These are phyloP conservation scores for Vulpes vulpes DNA, from an alignment of 2,113 vertebrate genomes.

Conservation along the genomic window DNA sequence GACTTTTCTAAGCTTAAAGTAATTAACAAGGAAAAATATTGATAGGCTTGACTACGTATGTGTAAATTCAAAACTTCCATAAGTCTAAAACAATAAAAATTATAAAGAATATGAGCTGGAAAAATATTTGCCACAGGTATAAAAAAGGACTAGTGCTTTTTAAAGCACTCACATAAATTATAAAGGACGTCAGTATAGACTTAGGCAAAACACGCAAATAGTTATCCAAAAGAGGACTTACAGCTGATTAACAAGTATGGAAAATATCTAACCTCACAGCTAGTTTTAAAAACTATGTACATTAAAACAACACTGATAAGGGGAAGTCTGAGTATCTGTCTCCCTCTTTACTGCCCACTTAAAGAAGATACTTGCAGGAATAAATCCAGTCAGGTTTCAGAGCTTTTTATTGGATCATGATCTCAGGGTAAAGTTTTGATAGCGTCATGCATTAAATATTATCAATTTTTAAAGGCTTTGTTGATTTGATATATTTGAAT, in stretches of 20 bases:
- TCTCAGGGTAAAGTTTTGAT: conserved; percentile 31
- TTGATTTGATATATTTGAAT: conserved; percentile 31
- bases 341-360: neutral
- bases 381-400: conserved; percentile 8
- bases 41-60: conserved; percentile 49
- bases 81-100: conserved; percentile 40
- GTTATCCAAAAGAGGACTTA: conserved; percentile 27
- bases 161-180: conserved; percentile 31
- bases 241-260: conserved; percentile 14
- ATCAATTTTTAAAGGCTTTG: conserved; percentile 28
- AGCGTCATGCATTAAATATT: conserved; percentile 14
- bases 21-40: conserved; percentile 55
- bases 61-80: conserved; percentile 48
- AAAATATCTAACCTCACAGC: neutral
- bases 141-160: conserved; percentile 51
- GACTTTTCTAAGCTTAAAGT: conserved; percentile 51
- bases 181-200: neutral
- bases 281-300: neutral
- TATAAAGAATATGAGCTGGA: neutral
- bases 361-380: neutral
- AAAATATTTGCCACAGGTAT: conserved; percentile 53
- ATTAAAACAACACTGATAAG: conserved; percentile 17
- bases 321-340: neutral
- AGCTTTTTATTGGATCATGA: conserved; percentile 20
- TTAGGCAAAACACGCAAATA: conserved; percentile 37